Conservation (phyloP, 1,140 invertebrate genomes). For the Aphaenogaster rudis region DNA sequence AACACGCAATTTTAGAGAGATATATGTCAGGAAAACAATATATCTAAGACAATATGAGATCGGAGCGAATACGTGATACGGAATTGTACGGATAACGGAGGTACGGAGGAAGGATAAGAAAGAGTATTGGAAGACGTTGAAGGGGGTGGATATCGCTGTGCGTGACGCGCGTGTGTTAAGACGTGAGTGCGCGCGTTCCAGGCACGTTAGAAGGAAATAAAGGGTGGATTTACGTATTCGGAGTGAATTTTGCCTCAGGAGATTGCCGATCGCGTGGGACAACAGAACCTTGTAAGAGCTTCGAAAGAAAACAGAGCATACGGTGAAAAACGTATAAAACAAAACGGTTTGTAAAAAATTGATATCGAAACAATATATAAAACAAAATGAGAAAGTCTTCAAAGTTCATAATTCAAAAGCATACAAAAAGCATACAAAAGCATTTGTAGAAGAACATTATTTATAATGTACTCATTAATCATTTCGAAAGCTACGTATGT, state of each 20-base stretch:
- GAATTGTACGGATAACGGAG: slow-evolving; percentile 15
- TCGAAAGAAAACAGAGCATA: neutral
- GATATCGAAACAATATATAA: neutral
- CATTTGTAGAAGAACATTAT: neutral
- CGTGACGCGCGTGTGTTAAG: slow-evolving; percentile 60
- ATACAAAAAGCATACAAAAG: neutral
- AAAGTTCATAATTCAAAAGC: neutral
- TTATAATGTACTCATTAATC: neutral
- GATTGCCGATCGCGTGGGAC: slow-evolving; percentile 27
- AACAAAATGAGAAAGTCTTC: neutral
- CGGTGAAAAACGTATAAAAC: neutral
- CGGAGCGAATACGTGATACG: slow-evolving; percentile 35
- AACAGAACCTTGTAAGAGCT: slow-evolving; percentile 23
- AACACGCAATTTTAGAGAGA: slow-evolving; percentile 6
- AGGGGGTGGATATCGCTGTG: slow-evolving; percentile 53
- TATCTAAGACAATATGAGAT: slow-evolving; percentile 30
- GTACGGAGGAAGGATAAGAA: slow-evolving; percentile 44
- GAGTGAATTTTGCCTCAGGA: slow-evolving; percentile 50
- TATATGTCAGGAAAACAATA: neutral
- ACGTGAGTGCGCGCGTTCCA: slow-evolving; percentile 45
- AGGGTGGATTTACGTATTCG: slow-evolving; percentile 53
- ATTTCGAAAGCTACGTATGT: neutral
- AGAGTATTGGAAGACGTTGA: slow-evolving; percentile 49
- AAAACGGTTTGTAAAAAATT: neutral
- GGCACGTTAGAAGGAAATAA: slow-evolving; percentile 61